These are phyloP conservation scores for Drosophila melanosoma DNA, from an alignment of 2,888 invertebrate species.

Conservation along the genomic window DNA sequence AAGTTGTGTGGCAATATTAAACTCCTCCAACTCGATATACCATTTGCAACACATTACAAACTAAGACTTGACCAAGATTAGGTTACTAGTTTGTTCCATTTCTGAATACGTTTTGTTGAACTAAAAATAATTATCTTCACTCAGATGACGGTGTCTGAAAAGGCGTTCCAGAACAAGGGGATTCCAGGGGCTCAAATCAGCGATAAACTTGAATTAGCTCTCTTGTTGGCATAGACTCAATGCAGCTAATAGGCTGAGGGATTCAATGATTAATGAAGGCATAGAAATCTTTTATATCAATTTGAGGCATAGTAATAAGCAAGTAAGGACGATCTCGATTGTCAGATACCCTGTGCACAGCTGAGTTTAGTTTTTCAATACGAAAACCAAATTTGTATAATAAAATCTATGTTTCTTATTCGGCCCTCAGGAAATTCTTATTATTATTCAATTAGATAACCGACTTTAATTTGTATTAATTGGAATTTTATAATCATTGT, in stretches of 20 bases:
- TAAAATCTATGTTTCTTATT: not conserved
- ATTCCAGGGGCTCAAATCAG: not conserved
- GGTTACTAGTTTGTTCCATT: not conserved
- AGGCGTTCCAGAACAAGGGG: not conserved
- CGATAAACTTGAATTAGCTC: not conserved
- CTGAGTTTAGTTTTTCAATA: not conserved
- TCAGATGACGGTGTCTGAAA: not conserved
- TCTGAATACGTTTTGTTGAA: not conserved
- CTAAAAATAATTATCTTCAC: not conserved
- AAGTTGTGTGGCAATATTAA: slow-evolving; percentile 3
- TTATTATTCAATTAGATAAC: not conserved
- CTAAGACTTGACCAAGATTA: not conserved
- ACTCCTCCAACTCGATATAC: not conserved
- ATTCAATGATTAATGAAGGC: slow-evolving; percentile 1
- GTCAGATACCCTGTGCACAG: not conserved
- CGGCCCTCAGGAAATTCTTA: too few relatives aligned
- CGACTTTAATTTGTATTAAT: not conserved
- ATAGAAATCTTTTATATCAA: not conserved
- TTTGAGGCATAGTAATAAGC: not conserved
- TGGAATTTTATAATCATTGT: too few relatives aligned
- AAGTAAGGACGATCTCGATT: not conserved
- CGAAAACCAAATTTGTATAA: not conserved
- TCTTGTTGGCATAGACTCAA: not conserved
- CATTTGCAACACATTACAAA: not conserved
- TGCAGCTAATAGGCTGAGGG: not conserved